phyloP scores from a whole-genome alignment of 2,888 invertebrate species.

The Leptothorax acervorum region DNA sequence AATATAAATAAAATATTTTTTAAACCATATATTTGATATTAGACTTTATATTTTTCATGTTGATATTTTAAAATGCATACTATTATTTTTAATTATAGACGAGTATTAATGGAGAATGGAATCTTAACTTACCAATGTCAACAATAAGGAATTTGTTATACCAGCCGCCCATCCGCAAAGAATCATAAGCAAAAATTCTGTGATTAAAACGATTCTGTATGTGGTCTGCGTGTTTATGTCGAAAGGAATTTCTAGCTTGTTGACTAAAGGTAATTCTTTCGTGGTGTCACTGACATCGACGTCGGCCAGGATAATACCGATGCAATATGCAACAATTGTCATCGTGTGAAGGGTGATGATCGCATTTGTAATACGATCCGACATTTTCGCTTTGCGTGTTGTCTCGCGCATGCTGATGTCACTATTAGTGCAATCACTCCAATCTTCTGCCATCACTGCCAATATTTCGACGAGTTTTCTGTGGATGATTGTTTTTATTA shows the following conservation, averaged over 20 bases:
- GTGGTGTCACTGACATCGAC: neutral
- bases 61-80: neutral
- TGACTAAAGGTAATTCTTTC: neutral
- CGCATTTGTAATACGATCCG: constrained; percentile 38
- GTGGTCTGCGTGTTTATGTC: constrained; percentile 11
- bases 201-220: constrained; percentile 51
- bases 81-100: neutral
- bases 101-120: neutral
- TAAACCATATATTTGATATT: neutral
- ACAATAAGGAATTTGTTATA: constrained; percentile 47
- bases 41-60: neutral
- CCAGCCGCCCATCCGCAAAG: constrained; percentile 33
- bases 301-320: constrained; percentile 19
- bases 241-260: constrained; percentile 61
- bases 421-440: constrained; percentile 40
- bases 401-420: constrained; percentile 41
- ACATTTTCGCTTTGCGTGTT: constrained; percentile 29
- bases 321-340: constrained; percentile 13
- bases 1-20: constrained; percentile 10
- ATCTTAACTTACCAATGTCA: constrained; percentile 57
- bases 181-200: constrained; percentile 44
- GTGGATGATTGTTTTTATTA: constrained; percentile 6
- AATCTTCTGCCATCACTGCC: constrained; percentile 57
- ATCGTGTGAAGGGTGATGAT: constrained; percentile 22
- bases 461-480: constrained; percentile 56